phyloP scores from a whole-genome alignment of 2,797 vertebrate genomes.

The Geotrypetes seraphini region DNA sequence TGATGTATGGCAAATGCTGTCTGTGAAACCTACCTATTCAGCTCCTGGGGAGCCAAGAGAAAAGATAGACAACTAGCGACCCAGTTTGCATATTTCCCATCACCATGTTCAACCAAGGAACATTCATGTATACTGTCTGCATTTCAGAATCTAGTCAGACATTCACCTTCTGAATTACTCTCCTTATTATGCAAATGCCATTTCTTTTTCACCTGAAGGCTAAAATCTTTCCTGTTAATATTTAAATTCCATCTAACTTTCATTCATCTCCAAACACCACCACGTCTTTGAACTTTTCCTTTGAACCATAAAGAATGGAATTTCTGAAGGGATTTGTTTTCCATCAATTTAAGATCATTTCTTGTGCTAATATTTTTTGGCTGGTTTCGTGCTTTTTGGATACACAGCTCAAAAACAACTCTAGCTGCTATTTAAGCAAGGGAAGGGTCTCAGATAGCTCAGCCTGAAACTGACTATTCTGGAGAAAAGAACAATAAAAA shows the following conservation, averaged over 20 bases:
- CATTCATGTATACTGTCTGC: slow-evolving; percentile 10
- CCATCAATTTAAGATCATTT: no score
- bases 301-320: slow-evolving; percentile 17
- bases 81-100: slow-evolving; percentile 29
- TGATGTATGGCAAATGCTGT: slow-evolving; percentile 12
- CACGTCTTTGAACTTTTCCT: slow-evolving; percentile 27
- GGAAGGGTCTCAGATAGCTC: no score
- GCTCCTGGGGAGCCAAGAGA: not conserved
- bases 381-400: not conserved
- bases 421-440: no score
- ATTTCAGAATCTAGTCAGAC: slow-evolving; percentile 39
- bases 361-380: not conserved
- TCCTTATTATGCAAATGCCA: slow-evolving; percentile 51
- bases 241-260: slow-evolving; percentile 45
- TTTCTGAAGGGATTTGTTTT: slow-evolving; percentile 1
- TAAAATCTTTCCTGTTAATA: slow-evolving; percentile 44
- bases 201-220: slow-evolving; percentile 44
- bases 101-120: slow-evolving; percentile 22
- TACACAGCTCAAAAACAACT: no score
- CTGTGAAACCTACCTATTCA: slow-evolving; percentile 17
- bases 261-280: slow-evolving; percentile 32
- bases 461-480: no score
- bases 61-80: slow-evolving; percentile 13
- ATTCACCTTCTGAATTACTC: slow-evolving; percentile 38
- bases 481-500: no score